These are phyloP conservation scores for Choristoneura fumiferana DNA, from an alignment of 1,140 invertebrate genomes.

Conservation along the genomic window DNA sequence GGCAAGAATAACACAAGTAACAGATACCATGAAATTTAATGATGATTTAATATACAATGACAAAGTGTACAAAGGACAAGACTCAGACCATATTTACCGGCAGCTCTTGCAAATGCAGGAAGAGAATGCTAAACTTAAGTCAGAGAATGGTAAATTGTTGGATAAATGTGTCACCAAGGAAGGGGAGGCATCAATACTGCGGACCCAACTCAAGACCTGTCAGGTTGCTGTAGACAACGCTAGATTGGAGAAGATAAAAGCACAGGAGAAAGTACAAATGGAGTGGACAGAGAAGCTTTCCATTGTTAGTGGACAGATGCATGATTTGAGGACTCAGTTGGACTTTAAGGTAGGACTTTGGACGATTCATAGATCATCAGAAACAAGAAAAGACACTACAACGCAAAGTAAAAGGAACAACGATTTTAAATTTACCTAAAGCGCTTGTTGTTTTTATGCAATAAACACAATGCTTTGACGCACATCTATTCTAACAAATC, in stretches of 20 bases:
- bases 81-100: constrained; percentile 44
- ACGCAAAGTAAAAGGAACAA: too few species aligned
- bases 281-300: constrained; percentile 61
- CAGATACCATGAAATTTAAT: constrained; percentile 29
- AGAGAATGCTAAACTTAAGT: constrained; percentile 69
- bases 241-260: constrained; percentile 60
- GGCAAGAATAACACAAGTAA: constrained; percentile 32
- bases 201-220: constrained; percentile 63
- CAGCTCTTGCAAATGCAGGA: constrained; percentile 57
- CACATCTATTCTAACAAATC: too few species aligned
- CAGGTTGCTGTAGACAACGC: constrained; percentile 62
- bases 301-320: constrained; percentile 48
- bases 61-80: constrained; percentile 49
- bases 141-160: constrained; percentile 62
- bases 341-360: constrained; percentile 63
- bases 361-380: too few species aligned
- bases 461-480: too few species aligned
- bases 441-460: too few species aligned
- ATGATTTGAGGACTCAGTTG: constrained; percentile 60
- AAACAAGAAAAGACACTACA: too few species aligned
- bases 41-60: constrained; percentile 56
- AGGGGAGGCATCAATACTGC: constrained; percentile 69
- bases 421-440: too few species aligned
- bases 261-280: constrained; percentile 62
- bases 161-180: constrained; percentile 72